Base-by-base conservation (phyloP, 2,888 invertebrate species). In the Xestia xanthographa region DNA sequence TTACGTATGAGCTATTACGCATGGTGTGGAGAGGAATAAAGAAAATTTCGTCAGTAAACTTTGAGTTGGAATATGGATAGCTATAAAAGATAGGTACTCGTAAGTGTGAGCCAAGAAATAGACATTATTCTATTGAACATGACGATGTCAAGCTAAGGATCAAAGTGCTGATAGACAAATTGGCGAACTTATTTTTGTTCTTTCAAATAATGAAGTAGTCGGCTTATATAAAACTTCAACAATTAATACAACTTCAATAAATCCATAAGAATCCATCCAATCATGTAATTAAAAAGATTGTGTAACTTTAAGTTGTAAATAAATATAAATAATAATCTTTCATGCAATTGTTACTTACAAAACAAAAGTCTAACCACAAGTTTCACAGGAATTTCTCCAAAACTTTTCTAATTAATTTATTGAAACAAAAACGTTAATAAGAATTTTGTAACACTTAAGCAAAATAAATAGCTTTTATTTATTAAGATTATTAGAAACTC, bases 381-480 rank as follows among this genome's bases (percentile, higher is more conserved):
- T 26, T 38, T 62, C 22, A 43, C 1, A n/a, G 22, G 1, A 48
- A 22, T 26, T 26, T 26, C 5, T 53, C 22, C 0, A 22, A 62
- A 78, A 62, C 34, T 78, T 69, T 62, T 38, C 14, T 43, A 68
- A 68, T 68, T 50, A 50, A 77, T 50, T 67, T 38, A 29, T 48
- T 34, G 5, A 45, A 76, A 58, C 77, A 66, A 34, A 67, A 68
- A 45, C 22, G n/a, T n/a, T n/a, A n/a, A n/a, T n/a, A n/a, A n/a
- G n/a, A 45, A 43, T n/a, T 45, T 68, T 29, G 17, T 9, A 20
- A 67, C 14, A 62, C 38, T 26, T 12, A 43, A 12, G 12, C 22
- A n/a, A 11, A 53, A 11, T n/a, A n/a, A 53, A 53, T 0, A 11
- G 50, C 4, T 53, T 53, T 14, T 62, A 48, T 53, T 14, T 62